Evolutionary conservation across 2,797 vertebrate species (phyloP), one percentile per base, ranked within the genome.

Genomic region (Tokudaia muenninki): DNA sequence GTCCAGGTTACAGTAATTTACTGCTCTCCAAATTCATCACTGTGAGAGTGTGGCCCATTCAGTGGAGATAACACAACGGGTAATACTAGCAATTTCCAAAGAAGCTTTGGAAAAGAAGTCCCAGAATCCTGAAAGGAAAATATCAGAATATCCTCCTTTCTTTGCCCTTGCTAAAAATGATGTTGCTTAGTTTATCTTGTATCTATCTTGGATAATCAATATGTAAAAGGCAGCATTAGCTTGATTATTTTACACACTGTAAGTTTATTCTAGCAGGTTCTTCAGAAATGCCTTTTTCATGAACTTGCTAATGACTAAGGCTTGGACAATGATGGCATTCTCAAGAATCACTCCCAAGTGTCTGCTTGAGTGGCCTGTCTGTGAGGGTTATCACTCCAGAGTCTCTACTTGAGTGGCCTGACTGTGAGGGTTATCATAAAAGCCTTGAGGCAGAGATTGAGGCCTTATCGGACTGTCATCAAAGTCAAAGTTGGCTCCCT

Each of bases 21-120:
- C 31, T 24, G 34, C 34, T n/a, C 55, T 72, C 26, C 47, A 24
- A 67, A 50, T 12, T 10, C 67, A 82, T 10, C 19, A n/a, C 47
- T 29, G 2, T 92, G 16, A 63, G 6, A 59, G 65, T 79, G 31
- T 37, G n/a, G 7, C 77, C 65, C 91, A 44, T 59, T 82, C 44
- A 34, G 2, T 44, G 67, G 6, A 29, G 7, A 67, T 70, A 74
- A 75, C 16, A 22, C 34, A 61, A 6, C 12, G 9, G n/a, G 24
- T 83, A 65, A 80, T 34, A 83, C 31, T 13, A 79, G 57, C n/a
- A 57, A 52, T 29, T 67, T 13, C 24, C 63, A 59, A 87, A 44
- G 14, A 90, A 94, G 6, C 93, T 90, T 94, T 91, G 65, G 81
- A 81, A 94, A 87, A 63, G 26, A 44, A 37, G 59, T 34, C 37